Conservation (phyloP, 2,888 invertebrate genomes). For the Apodemia mormo region DNA sequence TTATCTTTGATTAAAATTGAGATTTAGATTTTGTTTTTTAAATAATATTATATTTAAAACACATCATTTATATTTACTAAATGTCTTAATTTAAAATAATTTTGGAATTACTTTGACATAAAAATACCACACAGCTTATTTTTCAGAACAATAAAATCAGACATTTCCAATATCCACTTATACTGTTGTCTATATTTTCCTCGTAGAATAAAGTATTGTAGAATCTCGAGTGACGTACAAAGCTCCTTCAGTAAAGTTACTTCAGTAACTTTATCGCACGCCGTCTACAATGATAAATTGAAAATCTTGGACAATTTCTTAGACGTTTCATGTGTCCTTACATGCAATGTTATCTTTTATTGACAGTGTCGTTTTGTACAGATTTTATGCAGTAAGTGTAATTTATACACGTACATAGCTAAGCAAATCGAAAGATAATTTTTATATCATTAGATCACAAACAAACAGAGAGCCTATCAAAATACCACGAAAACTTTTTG, state of each 20-base stretch:
- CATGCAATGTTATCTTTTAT: not conserved
- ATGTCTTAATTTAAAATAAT: no score
- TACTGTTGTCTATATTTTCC: not conserved
- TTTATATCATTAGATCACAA: no score
- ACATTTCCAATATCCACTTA: not conserved
- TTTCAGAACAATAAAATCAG: not conserved
- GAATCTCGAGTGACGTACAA: not conserved
- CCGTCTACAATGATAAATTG: not conserved
- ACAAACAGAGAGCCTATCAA: no score
- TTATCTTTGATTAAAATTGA: no score
- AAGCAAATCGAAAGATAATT: no score
- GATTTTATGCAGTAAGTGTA: no score
- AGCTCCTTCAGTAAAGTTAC: not conserved
- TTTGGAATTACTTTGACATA: no score
- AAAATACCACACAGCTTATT: not conserved
- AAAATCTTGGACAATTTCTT: slow-evolving; percentile 1
- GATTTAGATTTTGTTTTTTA: no score
- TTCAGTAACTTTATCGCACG: not conserved
- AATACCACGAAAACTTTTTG: no score
- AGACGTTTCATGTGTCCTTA: not conserved
- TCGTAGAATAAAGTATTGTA: not conserved
- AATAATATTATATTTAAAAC: no score
- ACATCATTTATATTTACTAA: no score
- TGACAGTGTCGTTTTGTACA: not conserved
- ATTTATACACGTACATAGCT: no score